These are phyloP conservation scores for Thaleichthys pacificus DNA, from an alignment of 2,797 vertebrate species.

Conservation along the genomic window DNA sequence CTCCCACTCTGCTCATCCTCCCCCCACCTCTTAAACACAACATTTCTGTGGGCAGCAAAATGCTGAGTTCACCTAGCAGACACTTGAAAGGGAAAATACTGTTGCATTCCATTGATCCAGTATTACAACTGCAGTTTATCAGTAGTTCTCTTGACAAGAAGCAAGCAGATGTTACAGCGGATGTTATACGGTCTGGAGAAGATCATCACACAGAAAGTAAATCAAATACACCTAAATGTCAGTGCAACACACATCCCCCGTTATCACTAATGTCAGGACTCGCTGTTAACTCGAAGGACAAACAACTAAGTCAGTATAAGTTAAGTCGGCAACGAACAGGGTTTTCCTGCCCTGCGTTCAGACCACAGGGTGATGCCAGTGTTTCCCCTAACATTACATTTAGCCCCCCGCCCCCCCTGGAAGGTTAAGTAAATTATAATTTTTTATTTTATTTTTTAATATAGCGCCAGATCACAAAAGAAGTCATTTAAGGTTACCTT, in stretches of 20 bases:
- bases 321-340: neutral
- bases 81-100: slow-evolving; percentile 26
- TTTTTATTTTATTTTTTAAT: too few relatives aligned
- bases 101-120: slow-evolving; percentile 11
- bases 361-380: neutral
- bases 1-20: slow-evolving; percentile 4
- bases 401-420: too few relatives aligned
- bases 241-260: neutral
- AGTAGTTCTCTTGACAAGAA: neutral
- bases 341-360: neutral
- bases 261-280: neutral
- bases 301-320: too few relatives aligned
- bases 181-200: neutral
- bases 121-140: slow-evolving; percentile 17
- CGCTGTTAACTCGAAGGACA: too few relatives aligned
- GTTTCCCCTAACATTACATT: too few relatives aligned
- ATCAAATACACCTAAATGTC: neutral
- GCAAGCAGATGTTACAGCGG: neutral
- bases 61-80: slow-evolving; percentile 39
- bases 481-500: too few relatives aligned
- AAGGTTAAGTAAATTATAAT: too few relatives aligned
- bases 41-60: slow-evolving; percentile 33
- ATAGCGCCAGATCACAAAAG: too few relatives aligned
- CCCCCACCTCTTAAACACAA: slow-evolving; percentile 24
- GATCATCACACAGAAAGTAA: too few relatives aligned